phyloP scores from a whole-genome alignment of 2,113 vertebrate genomes.

The Callionymus lyra region DNA sequence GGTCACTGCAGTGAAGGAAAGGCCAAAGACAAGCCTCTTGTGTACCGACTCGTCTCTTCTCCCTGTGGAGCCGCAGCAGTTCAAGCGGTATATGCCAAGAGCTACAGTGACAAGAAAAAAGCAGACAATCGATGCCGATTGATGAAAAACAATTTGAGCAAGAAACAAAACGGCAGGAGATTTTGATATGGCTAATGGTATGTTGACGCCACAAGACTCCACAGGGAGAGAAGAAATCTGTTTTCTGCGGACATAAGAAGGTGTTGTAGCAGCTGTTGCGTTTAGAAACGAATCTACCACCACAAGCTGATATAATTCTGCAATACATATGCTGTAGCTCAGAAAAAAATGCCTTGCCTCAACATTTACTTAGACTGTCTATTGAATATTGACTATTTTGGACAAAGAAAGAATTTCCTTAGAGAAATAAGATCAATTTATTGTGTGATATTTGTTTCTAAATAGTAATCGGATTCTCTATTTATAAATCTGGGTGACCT shows the following conservation, averaged over 20 bases:
- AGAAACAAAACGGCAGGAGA: slow-evolving; percentile 10
- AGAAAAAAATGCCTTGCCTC: neutral
- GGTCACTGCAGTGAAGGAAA: slow-evolving; percentile 8
- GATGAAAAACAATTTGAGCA: slow-evolving; percentile 29
- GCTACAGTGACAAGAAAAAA: slow-evolving; percentile 11
- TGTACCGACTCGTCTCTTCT: slow-evolving; percentile 2
- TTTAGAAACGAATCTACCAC: slow-evolving; percentile 4
- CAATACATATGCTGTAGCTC: neutral
- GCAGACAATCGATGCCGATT: slow-evolving; percentile 21
- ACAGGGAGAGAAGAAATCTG: neutral
- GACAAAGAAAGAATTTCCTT: no score
- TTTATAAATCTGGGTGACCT: no score
- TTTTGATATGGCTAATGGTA: slow-evolving; percentile 23
- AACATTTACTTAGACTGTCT: neutral
- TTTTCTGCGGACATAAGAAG: neutral
- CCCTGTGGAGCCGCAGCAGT: slow-evolving; percentile 1
- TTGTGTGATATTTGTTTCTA: no score
- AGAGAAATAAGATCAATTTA: no score
- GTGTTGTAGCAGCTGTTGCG: slow-evolving; percentile 3
- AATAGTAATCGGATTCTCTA: no score
- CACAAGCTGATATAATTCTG: no score
- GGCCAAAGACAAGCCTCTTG: slow-evolving; percentile 21
- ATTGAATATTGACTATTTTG: no score
- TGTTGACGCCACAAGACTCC: slow-evolving; percentile 2
- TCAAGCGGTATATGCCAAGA: slow-evolving; percentile 1